Evolutionary conservation across 92 coral and sea anemone genomes (phyloP).

Genomic region (Umimayanthus kanabou): DNA sequence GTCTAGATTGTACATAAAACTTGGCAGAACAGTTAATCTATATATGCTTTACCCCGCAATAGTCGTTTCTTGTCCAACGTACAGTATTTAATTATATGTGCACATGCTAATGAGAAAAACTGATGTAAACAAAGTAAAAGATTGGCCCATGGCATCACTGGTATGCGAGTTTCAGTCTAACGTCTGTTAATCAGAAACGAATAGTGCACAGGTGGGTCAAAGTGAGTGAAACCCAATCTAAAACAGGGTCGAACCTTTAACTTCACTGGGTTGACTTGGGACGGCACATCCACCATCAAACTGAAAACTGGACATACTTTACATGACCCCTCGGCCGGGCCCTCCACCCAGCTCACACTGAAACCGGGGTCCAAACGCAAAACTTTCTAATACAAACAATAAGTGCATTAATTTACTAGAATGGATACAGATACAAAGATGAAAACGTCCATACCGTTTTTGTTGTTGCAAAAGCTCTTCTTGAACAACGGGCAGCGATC

Average conservation of each 20-base stretch:
- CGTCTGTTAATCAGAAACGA: too few relatives aligned
- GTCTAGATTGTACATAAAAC: neutral
- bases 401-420: neutral
- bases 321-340: neutral
- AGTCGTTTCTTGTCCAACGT: too few relatives aligned
- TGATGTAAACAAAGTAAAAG: too few relatives aligned
- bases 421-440: neutral
- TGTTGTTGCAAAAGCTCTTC: conserved; percentile 42
- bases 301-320: neutral
- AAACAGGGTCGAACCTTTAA: too few relatives aligned
- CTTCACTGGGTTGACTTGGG: too few relatives aligned
- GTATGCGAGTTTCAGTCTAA: too few relatives aligned
- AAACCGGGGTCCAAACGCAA: neutral
- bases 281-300: neutral
- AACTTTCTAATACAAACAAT: neutral
- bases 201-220: too few relatives aligned
- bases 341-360: neutral
- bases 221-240: too few relatives aligned
- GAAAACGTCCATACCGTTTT: conserved; percentile 40
- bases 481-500: neutral
- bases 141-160: too few relatives aligned
- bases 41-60: too few relatives aligned
- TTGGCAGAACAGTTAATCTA: neutral
- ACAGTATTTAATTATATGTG: too few relatives aligned
- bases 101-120: too few relatives aligned